Evolutionary conservation across 2,797 vertebrate species (phyloP), one percentile per base, ranked within the genome.

Genomic region (Paramormyrops hopkinsi): DNA sequence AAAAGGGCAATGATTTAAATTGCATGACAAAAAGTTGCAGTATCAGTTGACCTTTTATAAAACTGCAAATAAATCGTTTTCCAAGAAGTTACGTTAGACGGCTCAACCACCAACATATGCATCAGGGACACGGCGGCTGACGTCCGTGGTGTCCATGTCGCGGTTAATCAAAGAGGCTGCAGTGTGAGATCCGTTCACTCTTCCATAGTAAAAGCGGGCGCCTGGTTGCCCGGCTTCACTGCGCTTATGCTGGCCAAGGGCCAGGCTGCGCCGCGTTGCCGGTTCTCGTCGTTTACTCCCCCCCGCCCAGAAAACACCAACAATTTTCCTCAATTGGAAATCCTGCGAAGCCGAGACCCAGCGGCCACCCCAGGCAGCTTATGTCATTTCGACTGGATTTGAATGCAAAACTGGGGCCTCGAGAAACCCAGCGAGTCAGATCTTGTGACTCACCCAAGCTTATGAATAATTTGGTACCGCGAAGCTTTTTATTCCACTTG

Each of bases 401-500:
- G 84, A 86, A 53, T 86, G 48, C 84, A 86, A 86, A 86, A 54
- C 12, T 14, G 84, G 48, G 84, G 84, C 84, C 51, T 37, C 17
- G 50, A 22, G 14, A 53, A 53, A 51, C 46, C 79, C 83, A 25
- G n/a, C 46, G 46, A 50, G 19, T 83, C 73, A 83, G 73, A 83
- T 82, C 73, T 19, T 22, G 51, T 54, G 14, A n/a, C 88, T 88
- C 73, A 88, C 51, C 76, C 25, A 3, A 41, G 19, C 4, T 59
- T 88, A 88, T 88, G 88, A 83, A 33, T 88, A 88, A 88, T 88
- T 56, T 59, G 19, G 19, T 82, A 46, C 73, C 17, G n/a, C 50
- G 29, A 73, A 76, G 62, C 62, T 51, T 69, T 51, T 29, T 53
- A 44, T 83, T 46, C 44, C 79, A 6, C 44, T 48, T 9, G 62